These are phyloP conservation scores for Podarcis siculus DNA, from an alignment of 2,797 vertebrate genomes.

Conservation along the genomic window DNA sequence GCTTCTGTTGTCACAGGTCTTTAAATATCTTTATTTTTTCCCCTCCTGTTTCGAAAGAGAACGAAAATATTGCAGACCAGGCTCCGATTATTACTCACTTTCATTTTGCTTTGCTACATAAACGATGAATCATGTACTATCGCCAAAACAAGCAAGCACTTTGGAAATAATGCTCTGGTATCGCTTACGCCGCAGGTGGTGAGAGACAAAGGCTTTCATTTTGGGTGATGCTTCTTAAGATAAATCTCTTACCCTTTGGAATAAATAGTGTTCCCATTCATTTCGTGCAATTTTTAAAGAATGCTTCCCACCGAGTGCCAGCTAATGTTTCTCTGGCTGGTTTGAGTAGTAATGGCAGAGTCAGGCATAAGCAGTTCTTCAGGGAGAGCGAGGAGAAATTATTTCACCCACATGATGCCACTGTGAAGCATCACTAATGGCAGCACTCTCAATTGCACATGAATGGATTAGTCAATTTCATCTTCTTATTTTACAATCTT, in stretches of 20 bases:
- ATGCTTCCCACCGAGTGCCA: accelerated
- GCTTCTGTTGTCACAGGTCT: neutral
- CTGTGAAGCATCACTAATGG: neutral
- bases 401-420: neutral
- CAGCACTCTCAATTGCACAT: too few relatives aligned
- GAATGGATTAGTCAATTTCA: too few relatives aligned
- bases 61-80: constrained; percentile 58
- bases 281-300: neutral
- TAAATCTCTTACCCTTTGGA: neutral
- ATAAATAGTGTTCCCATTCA: constrained; percentile 1
- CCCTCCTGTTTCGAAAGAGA: constrained; percentile 48
- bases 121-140: constrained; percentile 59
- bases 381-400: constrained; percentile 7
- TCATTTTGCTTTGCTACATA: constrained; percentile 51
- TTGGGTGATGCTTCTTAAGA: constrained; percentile 26
- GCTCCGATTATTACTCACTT: constrained; percentile 61
- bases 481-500: too few relatives aligned
- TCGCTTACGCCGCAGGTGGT: neutral
- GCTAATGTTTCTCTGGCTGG: neutral
- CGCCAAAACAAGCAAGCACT: constrained; percentile 56
- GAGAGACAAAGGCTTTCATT: constrained; percentile 45
- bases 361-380: neutral
- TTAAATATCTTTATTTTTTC: neutral
- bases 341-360: neutral
- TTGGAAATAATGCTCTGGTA: constrained; percentile 49